Evolutionary conservation across 2,113 vertebrate species (phyloP).

Genomic region (Apaloderma vittatum): DNA sequence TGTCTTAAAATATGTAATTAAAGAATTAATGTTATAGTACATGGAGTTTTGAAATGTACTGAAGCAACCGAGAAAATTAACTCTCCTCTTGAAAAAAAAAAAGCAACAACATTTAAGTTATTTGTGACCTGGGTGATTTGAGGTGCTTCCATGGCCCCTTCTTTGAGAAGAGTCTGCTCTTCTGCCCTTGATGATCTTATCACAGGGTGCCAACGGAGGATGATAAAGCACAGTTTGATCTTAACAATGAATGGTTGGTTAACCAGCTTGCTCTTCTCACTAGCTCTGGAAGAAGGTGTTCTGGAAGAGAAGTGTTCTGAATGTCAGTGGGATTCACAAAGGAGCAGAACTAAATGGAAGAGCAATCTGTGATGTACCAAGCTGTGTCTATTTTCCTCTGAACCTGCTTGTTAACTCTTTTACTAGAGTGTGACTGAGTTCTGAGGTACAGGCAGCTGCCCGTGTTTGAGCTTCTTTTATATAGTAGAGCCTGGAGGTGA

Average conservation of each 20-base stretch:
- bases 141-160: neutral
- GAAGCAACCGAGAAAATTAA: neutral
- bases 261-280: neutral
- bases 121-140: neutral
- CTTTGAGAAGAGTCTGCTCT: neutral
- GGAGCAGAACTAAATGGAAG: neutral
- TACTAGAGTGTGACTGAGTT: neutral
- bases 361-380: neutral
- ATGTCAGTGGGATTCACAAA: neutral
- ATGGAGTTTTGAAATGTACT: neutral
- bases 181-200: neutral
- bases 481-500: neutral
- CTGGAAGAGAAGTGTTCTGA: neutral
- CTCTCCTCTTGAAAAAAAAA: neutral
- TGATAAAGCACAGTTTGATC: neutral
- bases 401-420: neutral
- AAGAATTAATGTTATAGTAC: neutral
- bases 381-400: neutral
- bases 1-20: neutral
- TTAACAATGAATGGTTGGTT: neutral
- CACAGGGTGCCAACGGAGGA: neutral
- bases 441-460: neutral
- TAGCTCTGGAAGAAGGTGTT: neutral
- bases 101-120: neutral
- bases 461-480: neutral